These are phyloP conservation scores for Stomatorhinus ivindoensis DNA, from an alignment of 2,113 vertebrate genomes.

Conservation along the genomic window DNA sequence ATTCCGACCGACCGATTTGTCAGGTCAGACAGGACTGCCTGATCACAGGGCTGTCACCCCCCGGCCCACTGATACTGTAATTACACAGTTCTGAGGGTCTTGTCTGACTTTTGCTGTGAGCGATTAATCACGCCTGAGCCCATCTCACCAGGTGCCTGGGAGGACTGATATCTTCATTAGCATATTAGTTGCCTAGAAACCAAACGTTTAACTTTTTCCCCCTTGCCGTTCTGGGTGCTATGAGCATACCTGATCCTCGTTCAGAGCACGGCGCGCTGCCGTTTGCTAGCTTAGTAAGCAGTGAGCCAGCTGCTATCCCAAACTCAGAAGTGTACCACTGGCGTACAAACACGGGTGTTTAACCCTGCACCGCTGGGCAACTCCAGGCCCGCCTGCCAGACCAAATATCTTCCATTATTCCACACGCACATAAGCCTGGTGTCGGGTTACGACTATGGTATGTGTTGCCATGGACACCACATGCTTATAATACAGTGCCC, in stretches of 20 bases:
- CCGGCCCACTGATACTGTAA: conserved; percentile 32
- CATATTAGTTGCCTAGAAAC: conserved; percentile 65
- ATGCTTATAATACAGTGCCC: conserved; percentile 42
- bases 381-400: conserved; percentile 23
- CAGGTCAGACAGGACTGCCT: neutral
- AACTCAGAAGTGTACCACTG: conserved; percentile 25
- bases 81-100: conserved; percentile 27
- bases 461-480: conserved; percentile 42
- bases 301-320: neutral
- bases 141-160: conserved; percentile 50
- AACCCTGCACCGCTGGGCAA: conserved; percentile 20
- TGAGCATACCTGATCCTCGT: neutral
- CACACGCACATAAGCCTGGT: conserved; percentile 45
- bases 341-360: conserved; percentile 18
- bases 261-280: neutral
- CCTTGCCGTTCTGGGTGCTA: neutral
- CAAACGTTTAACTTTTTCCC: conserved; percentile 40
- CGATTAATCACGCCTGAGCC: conserved; percentile 42
- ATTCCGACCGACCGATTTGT: conserved; percentile 10
- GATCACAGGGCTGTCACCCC: conserved; percentile 15
- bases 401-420: conserved; percentile 34
- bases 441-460: conserved; percentile 35
- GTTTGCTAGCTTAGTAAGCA: neutral
- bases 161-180: conserved; percentile 53
- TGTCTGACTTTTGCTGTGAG: conserved; percentile 17